Evolutionary conservation across 2,797 vertebrate genomes (phyloP).

Genomic region (Enteromius trimaculatus): DNA sequence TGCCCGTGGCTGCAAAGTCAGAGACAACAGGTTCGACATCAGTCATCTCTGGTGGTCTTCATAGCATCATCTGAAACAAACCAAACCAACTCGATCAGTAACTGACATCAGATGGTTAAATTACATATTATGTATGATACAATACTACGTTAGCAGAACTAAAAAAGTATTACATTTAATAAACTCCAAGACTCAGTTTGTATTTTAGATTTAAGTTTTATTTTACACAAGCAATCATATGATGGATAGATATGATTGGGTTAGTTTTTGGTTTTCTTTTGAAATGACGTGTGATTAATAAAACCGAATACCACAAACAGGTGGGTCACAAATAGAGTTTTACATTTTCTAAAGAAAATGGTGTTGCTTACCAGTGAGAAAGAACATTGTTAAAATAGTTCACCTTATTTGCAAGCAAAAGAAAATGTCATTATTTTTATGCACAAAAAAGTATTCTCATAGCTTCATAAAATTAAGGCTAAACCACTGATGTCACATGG

Average conservation of each 20-base stretch:
- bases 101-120: not conserved
- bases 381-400: not conserved
- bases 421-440: too few species aligned
- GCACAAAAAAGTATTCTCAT: not conserved
- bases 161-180: not conserved
- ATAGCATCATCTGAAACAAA: conserved; percentile 80
- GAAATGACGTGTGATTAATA: not conserved
- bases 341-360: not conserved
- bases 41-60: conserved; percentile 86
- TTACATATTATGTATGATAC: not conserved
- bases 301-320: not conserved
- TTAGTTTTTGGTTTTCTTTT: not conserved
- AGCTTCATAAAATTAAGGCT: not conserved
- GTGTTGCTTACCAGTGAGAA: not conserved
- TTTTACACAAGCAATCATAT: not conserved
- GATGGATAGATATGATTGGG: not conserved
- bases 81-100: not conserved
- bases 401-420: not conserved
- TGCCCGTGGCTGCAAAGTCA: conserved; percentile 84
- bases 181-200: not conserved
- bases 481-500: not conserved
- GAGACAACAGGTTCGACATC: conserved; percentile 85
- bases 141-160: not conserved
- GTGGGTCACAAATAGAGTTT: not conserved
- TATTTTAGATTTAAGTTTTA: not conserved